Evolutionary conservation across 2,797 vertebrate species (phyloP), one percentile per base, ranked within the genome.

Genomic region (Smutsia gigantea): DNA sequence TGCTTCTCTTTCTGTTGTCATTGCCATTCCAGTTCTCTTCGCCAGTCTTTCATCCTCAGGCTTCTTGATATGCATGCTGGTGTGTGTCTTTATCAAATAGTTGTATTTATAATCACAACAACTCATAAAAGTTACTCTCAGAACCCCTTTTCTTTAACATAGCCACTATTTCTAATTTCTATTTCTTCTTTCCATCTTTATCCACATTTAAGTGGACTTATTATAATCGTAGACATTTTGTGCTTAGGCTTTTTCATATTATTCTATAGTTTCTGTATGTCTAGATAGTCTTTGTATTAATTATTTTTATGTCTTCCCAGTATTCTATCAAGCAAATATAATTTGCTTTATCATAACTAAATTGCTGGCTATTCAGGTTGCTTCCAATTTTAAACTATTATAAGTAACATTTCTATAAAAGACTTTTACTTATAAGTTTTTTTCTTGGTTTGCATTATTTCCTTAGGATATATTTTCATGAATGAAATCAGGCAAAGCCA

Each of bases 291-390:
- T 95, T 85, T 87, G 25, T 88, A 85, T 96, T 95, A 95, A 97
- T 97, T 96, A 93, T 93, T 96, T 95, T 94, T 88, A 72, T 96
- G 46, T 63, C 39, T 95, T 7, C 18, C 74, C 90, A 82, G 27
- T 96, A 94, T 85, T 92, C 85, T 92, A 82, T 96, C 92, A 94
- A 96, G 92, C 34, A 95, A 97, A 94, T 53, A 88, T 81, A 96
- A 97, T 92, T 97, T 95, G 34, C 74, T 96, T 97, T 97, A 97
- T 95, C 90, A 59, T 95, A 97, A 97, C 97, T 94, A 95, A 97
- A 93, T 94, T 94, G 69, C 87, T 94, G 42, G 61, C 37, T 95
- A 95, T 91, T 92, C 93, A 96, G 68, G 42, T 94, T 85, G 78
- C 84, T 96, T 96, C 84, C 53, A 89, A 90, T 96, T 95, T 97